These are phyloP conservation scores for Gadus macrocephalus DNA, from an alignment of 2,113 vertebrate genomes.

Conservation along the genomic window DNA sequence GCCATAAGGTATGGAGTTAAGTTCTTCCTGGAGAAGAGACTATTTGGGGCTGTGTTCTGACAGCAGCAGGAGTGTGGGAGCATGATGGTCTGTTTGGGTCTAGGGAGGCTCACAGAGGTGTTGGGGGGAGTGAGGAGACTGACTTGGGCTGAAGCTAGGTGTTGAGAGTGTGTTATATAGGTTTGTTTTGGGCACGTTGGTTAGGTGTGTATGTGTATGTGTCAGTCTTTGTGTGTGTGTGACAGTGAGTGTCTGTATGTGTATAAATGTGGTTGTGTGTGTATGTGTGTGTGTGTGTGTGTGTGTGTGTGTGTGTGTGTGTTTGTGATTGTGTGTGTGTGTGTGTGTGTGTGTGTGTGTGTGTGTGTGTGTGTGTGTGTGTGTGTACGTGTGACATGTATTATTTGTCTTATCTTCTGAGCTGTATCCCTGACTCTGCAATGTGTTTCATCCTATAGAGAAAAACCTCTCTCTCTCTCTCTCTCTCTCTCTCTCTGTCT, in stretches of 20 bases:
- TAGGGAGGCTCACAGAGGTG: conserved; percentile 23
- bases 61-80: conserved; percentile 40
- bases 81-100: conserved; percentile 58
- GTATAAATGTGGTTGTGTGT: conserved; percentile 20
- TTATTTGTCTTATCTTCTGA: not conserved
- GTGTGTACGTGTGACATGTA: not conserved
- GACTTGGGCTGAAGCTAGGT: conserved; percentile 19
- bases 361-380: not conserved
- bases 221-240: not conserved
- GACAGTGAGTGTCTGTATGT: conserved; percentile 12
- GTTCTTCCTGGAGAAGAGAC: conserved; percentile 72
- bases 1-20: conserved; percentile 74
- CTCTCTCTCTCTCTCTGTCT: too few relatives aligned
- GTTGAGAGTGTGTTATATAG: not conserved
- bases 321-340: not conserved
- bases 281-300: conserved; percentile 29
- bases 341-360: not conserved
- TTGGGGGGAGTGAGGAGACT: conserved; percentile 15
- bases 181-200: not conserved
- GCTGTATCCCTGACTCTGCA: too few relatives aligned
- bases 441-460: not conserved
- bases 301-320: conserved; percentile 26
- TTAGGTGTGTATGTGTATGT: conserved; percentile 19
- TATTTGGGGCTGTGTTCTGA: conserved; percentile 69
- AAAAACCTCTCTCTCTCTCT: not conserved